Percentiles rank a stretch among this genome's conserved stretches.
Conservation (phyloP, 1,140 invertebrate genomes). For the Hycleus cichorii region DNA sequence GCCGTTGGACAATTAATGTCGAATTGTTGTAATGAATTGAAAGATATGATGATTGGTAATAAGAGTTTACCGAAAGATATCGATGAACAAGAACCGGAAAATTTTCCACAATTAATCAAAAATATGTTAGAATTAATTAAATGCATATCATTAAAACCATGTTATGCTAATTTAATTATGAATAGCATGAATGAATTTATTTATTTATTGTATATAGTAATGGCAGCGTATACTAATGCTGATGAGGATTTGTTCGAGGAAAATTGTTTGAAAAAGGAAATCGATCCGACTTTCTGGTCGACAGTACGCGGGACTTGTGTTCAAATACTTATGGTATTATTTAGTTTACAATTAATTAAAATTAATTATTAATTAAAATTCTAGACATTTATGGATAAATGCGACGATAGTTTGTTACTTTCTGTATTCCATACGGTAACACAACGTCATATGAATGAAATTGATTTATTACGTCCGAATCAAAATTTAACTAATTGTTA, state of each 20-base stretch:
- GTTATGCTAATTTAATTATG: background rate
- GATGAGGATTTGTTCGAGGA: constrained; percentile 4
- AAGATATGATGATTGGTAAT: constrained; percentile 4
- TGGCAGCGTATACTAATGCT: constrained; percentile 1
- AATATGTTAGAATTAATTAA: constrained; percentile 4
- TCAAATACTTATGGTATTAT: constrained; percentile 3
- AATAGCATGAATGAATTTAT: constrained; percentile 5
- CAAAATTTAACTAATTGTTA: background rate
- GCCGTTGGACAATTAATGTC: constrained; percentile 8
- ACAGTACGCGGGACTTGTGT: background rate
- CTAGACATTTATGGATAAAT: constrained; percentile 3
- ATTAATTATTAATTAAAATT: background rate
- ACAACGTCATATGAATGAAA: constrained; percentile 6
- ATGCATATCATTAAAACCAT: constrained; percentile 1
- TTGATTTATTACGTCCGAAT: background rate
- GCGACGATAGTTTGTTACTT: background rate
- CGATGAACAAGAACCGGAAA: constrained; percentile 1
- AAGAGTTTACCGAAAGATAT: constrained; percentile 4
- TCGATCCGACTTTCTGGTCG: background rate
- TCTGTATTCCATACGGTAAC: constrained; percentile 1
- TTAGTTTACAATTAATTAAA: background rate
- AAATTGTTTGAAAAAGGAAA: background rate
- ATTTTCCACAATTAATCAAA: constrained; percentile 3
- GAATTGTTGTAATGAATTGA: constrained; percentile 6
- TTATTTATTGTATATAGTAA: constrained; percentile 4